Evolutionary conservation across 2,888 invertebrate genomes (phyloP).

Genomic region (Pantelozetes paolii): DNA sequence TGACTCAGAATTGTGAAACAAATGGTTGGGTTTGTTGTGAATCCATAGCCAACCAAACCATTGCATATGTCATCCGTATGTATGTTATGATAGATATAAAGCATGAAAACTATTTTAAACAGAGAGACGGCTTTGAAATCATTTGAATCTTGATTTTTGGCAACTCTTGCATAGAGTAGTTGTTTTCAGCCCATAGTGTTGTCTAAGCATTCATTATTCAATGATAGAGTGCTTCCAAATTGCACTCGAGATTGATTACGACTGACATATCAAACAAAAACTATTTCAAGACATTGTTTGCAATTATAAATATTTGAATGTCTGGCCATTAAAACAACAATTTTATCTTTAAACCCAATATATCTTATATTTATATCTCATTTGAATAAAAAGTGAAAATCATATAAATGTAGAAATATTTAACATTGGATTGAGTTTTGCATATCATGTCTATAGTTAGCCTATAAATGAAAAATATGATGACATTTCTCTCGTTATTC

Average conservation of each 20-base stretch:
- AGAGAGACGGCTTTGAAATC: slow-evolving; percentile 5
- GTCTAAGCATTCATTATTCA: slow-evolving; percentile 25
- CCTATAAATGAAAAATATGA: background rate
- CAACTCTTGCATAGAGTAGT: background rate
- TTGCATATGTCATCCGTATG: slow-evolving; percentile 17
- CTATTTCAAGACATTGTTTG: background rate
- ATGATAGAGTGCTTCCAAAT: slow-evolving; percentile 32
- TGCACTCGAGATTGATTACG: slow-evolving; percentile 18
- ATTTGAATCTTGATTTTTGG: too few relatives aligned
- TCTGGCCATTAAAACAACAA: slow-evolving; percentile 1
- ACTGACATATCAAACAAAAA: slow-evolving; percentile 3
- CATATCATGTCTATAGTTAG: slow-evolving; percentile 5
- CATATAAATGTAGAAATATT: too few relatives aligned
- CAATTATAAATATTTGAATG: background rate
- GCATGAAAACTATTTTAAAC: slow-evolving; percentile 29
- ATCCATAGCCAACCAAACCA: too few relatives aligned
- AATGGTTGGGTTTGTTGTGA: too few relatives aligned
- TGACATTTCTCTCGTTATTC: background rate
- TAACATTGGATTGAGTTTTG: too few relatives aligned
- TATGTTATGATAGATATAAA: background rate
- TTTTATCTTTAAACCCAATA: background rate
- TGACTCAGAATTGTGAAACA: too few relatives aligned
- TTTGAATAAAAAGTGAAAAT: background rate
- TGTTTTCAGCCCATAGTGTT: slow-evolving; percentile 24
- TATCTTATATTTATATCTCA: background rate